Conservation (phyloP, 2,797 vertebrate genomes). For the Pelochelys cantorii region DNA sequence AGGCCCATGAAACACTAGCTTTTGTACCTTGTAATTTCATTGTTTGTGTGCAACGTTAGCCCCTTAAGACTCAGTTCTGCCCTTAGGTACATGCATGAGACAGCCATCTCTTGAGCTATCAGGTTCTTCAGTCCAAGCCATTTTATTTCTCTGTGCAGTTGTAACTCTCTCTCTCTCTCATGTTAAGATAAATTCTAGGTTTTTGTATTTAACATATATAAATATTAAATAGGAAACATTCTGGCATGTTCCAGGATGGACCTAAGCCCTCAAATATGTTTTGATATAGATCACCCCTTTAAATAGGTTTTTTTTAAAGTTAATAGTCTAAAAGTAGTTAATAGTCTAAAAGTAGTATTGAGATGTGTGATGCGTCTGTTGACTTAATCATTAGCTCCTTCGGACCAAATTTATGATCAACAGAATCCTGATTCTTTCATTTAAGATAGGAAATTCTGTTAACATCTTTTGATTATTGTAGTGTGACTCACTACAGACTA, state of each 20-base stretch:
- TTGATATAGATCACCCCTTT: slow-evolving; percentile 26
- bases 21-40: slow-evolving; percentile 40
- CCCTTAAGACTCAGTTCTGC: slow-evolving; percentile 51
- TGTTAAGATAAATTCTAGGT: no score
- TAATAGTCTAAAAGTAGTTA: background rate
- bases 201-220: no score
- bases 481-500: slow-evolving; percentile 33
- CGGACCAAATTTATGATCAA: slow-evolving; percentile 16
- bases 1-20: slow-evolving; percentile 55
- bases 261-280: slow-evolving; percentile 1
- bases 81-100: slow-evolving; percentile 40
- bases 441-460: slow-evolving; percentile 35
- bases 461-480: slow-evolving; percentile 49
- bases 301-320: background rate
- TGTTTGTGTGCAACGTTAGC: slow-evolving; percentile 51
- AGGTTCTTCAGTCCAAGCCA: no score
- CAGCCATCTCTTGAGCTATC: slow-evolving; percentile 3
- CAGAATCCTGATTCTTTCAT: background rate
- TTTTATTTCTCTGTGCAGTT: no score
- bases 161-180: no score
- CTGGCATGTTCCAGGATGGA: slow-evolving; percentile 33
- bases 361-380: background rate
- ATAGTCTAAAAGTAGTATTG: background rate
- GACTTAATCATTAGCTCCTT: slow-evolving; percentile 25
- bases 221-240: background rate